These are phyloP conservation scores for Scaptomyza graminum DNA, from an alignment of 1,140 invertebrate species.

Conservation along the genomic window DNA sequence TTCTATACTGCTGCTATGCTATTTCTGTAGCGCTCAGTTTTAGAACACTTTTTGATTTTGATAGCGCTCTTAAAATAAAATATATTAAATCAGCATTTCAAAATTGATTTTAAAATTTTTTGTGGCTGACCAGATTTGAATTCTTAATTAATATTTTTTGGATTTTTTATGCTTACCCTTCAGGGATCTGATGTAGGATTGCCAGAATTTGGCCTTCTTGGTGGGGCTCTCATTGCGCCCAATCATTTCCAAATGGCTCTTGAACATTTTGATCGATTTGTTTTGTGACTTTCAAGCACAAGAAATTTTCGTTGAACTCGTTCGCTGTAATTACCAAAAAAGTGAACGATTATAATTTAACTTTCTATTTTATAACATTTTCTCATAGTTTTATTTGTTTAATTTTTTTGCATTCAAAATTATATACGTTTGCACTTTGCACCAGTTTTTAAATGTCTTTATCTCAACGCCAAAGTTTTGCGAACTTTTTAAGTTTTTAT, in stretches of 20 bases:
- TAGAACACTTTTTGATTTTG: constrained; percentile 20
- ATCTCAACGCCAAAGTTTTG: constrained; percentile 35
- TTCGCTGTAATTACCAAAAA: constrained; percentile 86
- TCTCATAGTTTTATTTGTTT: not conserved
- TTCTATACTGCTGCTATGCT: constrained; percentile 29
- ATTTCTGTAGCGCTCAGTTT: constrained; percentile 52
- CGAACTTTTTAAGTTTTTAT: constrained; percentile 22
- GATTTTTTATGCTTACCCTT: constrained; percentile 88
- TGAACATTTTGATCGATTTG: constrained; percentile 91
- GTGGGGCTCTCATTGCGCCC: constrained; percentile 94
- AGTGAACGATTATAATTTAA: constrained; percentile 19
- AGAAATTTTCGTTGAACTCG: constrained; percentile 85
- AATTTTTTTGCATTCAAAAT: not conserved
- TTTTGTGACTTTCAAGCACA: constrained; percentile 85
- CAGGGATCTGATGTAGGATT: constrained; percentile 94
- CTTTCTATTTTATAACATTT: constrained; percentile 22
- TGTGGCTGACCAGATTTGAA: not conserved
- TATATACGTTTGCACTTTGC: constrained; percentile 35
- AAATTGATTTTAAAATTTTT: not conserved
- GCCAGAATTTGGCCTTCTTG: constrained; percentile 96
- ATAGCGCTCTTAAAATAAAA: constrained; percentile 18
- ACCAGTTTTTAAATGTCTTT: constrained; percentile 32
- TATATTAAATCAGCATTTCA: not conserved
- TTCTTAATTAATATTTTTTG: not conserved
- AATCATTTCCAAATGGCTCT: constrained; percentile 95